phyloP scores from a whole-genome alignment of 23 tunicate genomes.

The Ciona savignyi region DNA sequence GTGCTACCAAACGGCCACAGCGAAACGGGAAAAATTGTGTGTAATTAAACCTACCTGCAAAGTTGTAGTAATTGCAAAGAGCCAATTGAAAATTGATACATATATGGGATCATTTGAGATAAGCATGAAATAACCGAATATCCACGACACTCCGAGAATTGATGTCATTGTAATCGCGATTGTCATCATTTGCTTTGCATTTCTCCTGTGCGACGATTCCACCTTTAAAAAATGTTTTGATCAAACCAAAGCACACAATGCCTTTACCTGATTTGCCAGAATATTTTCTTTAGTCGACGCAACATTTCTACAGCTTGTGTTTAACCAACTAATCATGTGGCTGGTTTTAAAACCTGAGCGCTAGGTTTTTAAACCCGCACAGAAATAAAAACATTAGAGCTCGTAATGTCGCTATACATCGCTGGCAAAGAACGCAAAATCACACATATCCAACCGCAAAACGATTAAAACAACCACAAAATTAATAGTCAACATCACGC shows the following conservation, averaged over 20 bases:
- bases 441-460: slow-evolving; percentile 9
- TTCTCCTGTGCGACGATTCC: neutral
- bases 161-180: neutral
- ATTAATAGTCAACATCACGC: slow-evolving; percentile 32
- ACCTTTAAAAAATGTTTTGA: too few species aligned
- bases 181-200: neutral
- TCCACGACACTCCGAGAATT: neutral
- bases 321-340: too few species aligned
- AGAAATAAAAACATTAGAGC: too few species aligned
- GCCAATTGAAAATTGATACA: slow-evolving; percentile 14
- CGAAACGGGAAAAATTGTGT: too few species aligned
- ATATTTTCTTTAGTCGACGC: too few species aligned
- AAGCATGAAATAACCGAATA: slow-evolving; percentile 35
- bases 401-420: too few species aligned
- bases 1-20: too few species aligned
- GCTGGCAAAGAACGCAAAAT: neutral
- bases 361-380: too few species aligned
- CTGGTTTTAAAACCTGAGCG: too few species aligned
- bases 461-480: slow-evolving; percentile 20
- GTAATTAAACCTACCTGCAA: slow-evolving; percentile 37
- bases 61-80: slow-evolving; percentile 18
- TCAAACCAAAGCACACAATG: too few species aligned
- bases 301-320: too few species aligned
- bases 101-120: slow-evolving; percentile 12
- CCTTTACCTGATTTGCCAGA: too few species aligned